Evolutionary conservation across 2,113 vertebrate genomes (phyloP).

Genomic region (pig (Sus scrofa)): DNA sequence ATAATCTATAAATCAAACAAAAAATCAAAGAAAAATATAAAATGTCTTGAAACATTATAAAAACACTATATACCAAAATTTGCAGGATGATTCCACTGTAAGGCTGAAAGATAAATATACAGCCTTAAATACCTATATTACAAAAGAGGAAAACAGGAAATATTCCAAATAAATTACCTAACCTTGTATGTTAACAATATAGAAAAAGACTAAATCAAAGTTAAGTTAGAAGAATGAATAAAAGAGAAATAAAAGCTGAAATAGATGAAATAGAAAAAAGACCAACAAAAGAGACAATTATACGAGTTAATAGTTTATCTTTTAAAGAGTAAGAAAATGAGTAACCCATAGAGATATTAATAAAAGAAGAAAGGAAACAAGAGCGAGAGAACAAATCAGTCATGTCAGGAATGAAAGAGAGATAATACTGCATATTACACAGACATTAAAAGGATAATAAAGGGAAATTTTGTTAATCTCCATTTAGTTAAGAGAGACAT

Average conservation of each 20-base stretch:
- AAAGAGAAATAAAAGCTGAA: background rate
- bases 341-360: background rate
- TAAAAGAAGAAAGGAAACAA: background rate
- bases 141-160: background rate
- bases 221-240: background rate
- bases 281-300: background rate
- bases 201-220: background rate
- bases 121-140: background rate
- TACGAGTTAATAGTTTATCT: background rate
- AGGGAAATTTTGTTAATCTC: background rate
- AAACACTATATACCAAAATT: background rate
- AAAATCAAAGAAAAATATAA: background rate
- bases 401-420: background rate
- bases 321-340: background rate
- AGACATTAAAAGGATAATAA: background rate
- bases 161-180: background rate
- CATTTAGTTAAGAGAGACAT: background rate
- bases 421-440: background rate
- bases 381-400: background rate
- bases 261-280: background rate
- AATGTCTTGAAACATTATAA: background rate
- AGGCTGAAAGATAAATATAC: background rate
- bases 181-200: background rate
- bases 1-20: background rate
- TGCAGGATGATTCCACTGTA: background rate